Conservation (phyloP, 1,140 invertebrate genomes). For the Drosophila elegans region DNA sequence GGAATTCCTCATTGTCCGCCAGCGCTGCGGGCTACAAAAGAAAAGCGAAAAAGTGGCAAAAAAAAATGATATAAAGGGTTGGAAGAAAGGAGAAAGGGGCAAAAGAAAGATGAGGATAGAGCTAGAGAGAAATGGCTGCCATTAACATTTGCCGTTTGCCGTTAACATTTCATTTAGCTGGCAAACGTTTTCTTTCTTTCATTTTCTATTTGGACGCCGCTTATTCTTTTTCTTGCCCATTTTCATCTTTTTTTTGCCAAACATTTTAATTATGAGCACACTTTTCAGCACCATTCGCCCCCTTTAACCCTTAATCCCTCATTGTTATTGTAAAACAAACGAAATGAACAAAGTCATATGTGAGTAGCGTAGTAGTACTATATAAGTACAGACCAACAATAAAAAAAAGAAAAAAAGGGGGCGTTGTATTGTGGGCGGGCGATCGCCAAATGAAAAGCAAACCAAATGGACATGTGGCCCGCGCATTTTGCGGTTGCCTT, state of each 20-base stretch:
- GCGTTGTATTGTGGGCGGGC: conserved; percentile 15
- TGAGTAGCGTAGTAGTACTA: background rate
- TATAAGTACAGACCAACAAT: background rate
- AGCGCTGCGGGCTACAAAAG: conserved; percentile 2
- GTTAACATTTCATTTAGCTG: conserved; percentile 74
- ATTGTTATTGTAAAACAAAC: conserved; percentile 74
- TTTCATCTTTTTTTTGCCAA: conserved; percentile 27
- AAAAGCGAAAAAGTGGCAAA: conserved; percentile 3
- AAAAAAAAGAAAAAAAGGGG: background rate
- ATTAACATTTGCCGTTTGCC: conserved; percentile 62
- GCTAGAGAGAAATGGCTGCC: conserved; percentile 50
- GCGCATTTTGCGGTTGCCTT: conserved; percentile 68
- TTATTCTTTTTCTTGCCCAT: conserved; percentile 16
- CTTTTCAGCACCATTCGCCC: conserved; percentile 13
- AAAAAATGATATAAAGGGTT: conserved; percentile 11
- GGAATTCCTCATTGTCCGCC: conserved; percentile 35
- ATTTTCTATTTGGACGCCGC: conserved; percentile 42
- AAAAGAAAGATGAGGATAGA: conserved; percentile 4
- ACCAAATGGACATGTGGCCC: conserved; percentile 66
- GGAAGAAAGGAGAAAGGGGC: background rate
- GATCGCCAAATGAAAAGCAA: conserved; percentile 71
- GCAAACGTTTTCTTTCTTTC: conserved; percentile 58
- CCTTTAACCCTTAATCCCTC: conserved; percentile 4
- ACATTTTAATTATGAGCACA: conserved; percentile 73
- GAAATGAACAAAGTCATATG: conserved; percentile 74